These are phyloP conservation scores for Drosophila recens DNA, from an alignment of 2,888 invertebrate genomes.

Conservation along the genomic window DNA sequence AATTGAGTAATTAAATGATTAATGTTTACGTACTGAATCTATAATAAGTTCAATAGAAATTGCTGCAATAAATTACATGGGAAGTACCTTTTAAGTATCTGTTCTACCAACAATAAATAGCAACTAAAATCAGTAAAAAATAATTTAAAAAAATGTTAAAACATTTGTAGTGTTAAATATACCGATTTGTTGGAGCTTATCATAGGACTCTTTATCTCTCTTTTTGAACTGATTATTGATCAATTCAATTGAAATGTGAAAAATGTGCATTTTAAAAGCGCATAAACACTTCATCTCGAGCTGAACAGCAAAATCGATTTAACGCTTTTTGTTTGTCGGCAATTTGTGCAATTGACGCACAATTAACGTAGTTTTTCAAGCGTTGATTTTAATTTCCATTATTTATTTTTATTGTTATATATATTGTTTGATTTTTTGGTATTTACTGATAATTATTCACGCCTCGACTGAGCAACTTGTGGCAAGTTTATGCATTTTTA, in stretches of 20 bases:
- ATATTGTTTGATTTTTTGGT: neutral
- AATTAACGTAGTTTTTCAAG: conserved; percentile 11
- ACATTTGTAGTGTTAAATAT: neutral
- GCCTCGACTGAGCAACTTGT: conserved; percentile 16
- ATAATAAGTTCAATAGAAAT: neutral
- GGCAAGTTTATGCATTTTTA: conserved; percentile 17
- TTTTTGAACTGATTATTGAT: conserved; percentile 6
- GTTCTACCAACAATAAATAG: neutral
- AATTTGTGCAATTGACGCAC: conserved; percentile 27
- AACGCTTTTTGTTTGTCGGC: conserved; percentile 14
- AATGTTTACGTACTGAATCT: neutral
- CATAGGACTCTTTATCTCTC: neutral
- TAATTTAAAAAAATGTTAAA: neutral
- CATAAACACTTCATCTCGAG: neutral
- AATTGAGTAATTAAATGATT: neutral
- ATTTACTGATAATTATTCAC: conserved; percentile 18
- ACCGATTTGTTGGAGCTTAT: neutral
- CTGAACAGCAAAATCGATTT: conserved; percentile 2
- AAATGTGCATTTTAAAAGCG: conserved; percentile 1
- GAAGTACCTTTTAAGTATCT: too few species aligned
- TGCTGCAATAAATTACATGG: neutral
- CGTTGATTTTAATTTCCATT: conserved; percentile 9
- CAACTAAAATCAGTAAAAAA: neutral
- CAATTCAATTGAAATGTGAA: conserved; percentile 30
- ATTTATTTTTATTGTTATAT: neutral